Conservation (phyloP, 1,140 invertebrate genomes). For the Cherax destructor region DNA sequence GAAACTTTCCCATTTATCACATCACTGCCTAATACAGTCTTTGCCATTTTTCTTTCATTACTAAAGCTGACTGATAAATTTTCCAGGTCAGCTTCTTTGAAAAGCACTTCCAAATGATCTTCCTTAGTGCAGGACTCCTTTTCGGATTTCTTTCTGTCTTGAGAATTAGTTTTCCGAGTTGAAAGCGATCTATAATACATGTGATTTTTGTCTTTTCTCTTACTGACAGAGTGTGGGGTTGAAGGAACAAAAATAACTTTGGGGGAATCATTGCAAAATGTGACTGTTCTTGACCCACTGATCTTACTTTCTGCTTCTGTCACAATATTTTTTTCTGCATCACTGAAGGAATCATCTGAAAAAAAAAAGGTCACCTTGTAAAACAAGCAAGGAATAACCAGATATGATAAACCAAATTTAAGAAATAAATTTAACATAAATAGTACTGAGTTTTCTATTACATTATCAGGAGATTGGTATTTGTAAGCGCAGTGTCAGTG, state of each 20-base stretch:
- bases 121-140: not conserved
- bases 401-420: no score
- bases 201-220: not conserved
- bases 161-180: not conserved
- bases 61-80: not conserved
- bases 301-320: not conserved
- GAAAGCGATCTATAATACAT: not conserved
- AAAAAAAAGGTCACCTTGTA: not conserved
- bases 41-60: not conserved
- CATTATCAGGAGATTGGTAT: no score
- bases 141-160: not conserved
- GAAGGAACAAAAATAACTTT: not conserved
- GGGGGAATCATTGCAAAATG: not conserved
- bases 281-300: not conserved
- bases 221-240: not conserved
- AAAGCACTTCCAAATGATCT: not conserved
- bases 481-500: no score
- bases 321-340: not conserved
- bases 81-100: not conserved
- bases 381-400: not conserved
- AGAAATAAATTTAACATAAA: no score
- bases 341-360: not conserved
- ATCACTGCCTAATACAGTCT: not conserved
- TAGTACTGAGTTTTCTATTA: no score
- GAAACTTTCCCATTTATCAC: not conserved